Evolutionary conservation across 2,888 invertebrate genomes (phyloP).

Genomic region (Hanleya hanleyi): DNA sequence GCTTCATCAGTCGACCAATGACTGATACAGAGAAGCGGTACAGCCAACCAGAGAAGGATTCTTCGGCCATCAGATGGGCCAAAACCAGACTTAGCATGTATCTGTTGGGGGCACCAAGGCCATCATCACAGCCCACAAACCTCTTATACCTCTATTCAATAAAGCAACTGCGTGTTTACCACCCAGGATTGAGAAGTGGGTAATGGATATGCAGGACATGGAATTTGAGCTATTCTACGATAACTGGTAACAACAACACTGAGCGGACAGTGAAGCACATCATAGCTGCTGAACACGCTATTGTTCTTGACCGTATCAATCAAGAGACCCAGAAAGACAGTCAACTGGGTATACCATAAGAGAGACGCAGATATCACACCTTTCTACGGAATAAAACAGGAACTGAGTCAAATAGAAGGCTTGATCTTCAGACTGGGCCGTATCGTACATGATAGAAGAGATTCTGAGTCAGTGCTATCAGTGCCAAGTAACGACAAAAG

Average conservation of each 20-base stretch:
- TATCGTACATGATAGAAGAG: slow-evolving; percentile 24
- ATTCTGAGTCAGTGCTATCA: slow-evolving; percentile 19
- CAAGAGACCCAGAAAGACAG: neutral
- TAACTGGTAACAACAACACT: slow-evolving; percentile 5
- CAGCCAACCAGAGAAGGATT: neutral
- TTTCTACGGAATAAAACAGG: too few relatives aligned
- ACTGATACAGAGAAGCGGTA: neutral
- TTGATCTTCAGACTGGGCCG: too few relatives aligned
- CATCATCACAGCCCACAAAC: too few relatives aligned
- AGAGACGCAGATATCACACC: too few relatives aligned
- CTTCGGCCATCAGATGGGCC: neutral
- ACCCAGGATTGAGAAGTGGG: slow-evolving; percentile 23
- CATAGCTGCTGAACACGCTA: neutral
- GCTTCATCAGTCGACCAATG: slow-evolving; percentile 5
- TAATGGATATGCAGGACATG: slow-evolving; percentile 24
- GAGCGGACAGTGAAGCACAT: neutral
- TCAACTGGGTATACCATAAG: neutral
- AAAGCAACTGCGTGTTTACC: slow-evolving; percentile 1
- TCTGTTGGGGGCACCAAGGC: slow-evolving; percentile 4
- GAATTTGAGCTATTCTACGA: slow-evolving; percentile 20
- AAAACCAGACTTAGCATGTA: too few relatives aligned
- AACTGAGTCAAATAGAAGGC: too few relatives aligned
- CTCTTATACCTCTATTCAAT: slow-evolving; percentile 7
- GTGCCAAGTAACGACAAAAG: slow-evolving; percentile 27
- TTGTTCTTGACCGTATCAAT: neutral